Evolutionary conservation across 2,888 invertebrate species (phyloP), one percentile per base, ranked within the genome.

Genomic region (Caenorhabditis auriculariae): DNA sequence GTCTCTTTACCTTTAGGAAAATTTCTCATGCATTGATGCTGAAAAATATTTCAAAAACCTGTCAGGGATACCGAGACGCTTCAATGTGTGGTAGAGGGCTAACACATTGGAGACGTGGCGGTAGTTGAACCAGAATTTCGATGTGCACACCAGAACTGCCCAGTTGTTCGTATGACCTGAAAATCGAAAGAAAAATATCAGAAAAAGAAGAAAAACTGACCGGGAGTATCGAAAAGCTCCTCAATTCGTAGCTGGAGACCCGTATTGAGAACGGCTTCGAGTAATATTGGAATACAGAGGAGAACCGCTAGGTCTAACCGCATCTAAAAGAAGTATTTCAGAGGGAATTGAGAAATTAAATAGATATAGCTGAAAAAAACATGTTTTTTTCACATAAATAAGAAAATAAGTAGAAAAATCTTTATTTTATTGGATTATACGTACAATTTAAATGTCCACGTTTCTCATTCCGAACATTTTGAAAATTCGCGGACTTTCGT

Each of bases 51-150:
- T n/a, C n/a, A 32, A 21, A 4, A 63, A 86, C 86, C 86, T 87
- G 83, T 98, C 96, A 0, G 96, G 96, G 74, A 98, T 96, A n/a
- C 98, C 98, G 3, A 99, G 86, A 17, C 96, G 87, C 84, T 98
- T 99, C 0, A 99, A 94, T 82, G 94, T 94, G 12, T 95, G 88
- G 82, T 99, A 99, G 64, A 98, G 92, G 0, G 96, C 98, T 19
- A 99, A 84, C 0, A 96, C 96, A 83, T 99, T 99, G 3, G 98
- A 95, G 28, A 96, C 94, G 88, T 99, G 98, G 5, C 98, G 88
- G 83, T 99, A 99, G 83, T 99, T 99, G 82, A 98, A 98, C 98
- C 98, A 99, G 84, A 98, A 99, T 42, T 63, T 71, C 2, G 66
- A 65, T 19, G 71, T 96, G 83, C 96, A 96, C 0, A 99, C 96